Percentiles rank a stretch among this genome's conserved stretches.
These are phyloP conservation scores for Zenarchopterus dispar DNA, from an alignment of 2,797 vertebrate species.

Conservation along the genomic window DNA sequence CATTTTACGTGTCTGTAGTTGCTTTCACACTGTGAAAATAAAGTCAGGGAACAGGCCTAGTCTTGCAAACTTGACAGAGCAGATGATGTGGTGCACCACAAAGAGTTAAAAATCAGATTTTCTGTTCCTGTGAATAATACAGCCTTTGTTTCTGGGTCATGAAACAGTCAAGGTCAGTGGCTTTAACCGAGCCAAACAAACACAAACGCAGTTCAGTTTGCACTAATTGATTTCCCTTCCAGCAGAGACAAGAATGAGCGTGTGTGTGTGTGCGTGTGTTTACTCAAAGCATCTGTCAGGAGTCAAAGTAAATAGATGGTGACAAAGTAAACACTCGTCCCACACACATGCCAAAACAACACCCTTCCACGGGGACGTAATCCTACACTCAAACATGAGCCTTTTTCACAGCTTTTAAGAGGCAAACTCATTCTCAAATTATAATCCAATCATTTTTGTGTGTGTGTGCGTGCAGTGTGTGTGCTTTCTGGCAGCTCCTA, in stretches of 20 bases:
- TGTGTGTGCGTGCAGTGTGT: constrained; percentile 5
- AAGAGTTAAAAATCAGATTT: constrained; percentile 47
- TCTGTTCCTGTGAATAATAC: constrained; percentile 56
- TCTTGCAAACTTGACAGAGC: constrained; percentile 35
- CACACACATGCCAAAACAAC: constrained; percentile 21
- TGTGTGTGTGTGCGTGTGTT: constrained; percentile 50
- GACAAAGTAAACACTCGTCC: constrained; percentile 61
- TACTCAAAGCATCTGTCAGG: constrained; percentile 60
- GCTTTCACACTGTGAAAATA: constrained; percentile 31
- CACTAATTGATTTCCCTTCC: constrained; percentile 64
- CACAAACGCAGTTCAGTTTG: constrained; percentile 44
- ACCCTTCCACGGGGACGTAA: constrained; percentile 3
- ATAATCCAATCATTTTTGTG: constrained; percentile 30
- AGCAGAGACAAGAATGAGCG: constrained; percentile 33
- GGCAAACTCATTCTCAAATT: constrained; percentile 26
- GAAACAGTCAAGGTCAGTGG: constrained; percentile 64
- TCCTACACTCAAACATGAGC: constrained; percentile 10
- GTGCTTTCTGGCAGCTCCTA: constrained; percentile 4
- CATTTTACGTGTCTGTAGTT: constrained; percentile 31
- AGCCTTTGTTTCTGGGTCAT: constrained; percentile 67
- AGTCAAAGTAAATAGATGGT: constrained; percentile 73
- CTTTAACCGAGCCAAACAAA: constrained; percentile 64
- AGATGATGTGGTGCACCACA: constrained; percentile 3
- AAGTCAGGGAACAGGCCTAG: constrained; percentile 34
- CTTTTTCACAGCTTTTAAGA: background rate